Evolutionary conservation across 2,797 vertebrate species (phyloP).

Genomic region (Schizothorax lantsangensis): DNA sequence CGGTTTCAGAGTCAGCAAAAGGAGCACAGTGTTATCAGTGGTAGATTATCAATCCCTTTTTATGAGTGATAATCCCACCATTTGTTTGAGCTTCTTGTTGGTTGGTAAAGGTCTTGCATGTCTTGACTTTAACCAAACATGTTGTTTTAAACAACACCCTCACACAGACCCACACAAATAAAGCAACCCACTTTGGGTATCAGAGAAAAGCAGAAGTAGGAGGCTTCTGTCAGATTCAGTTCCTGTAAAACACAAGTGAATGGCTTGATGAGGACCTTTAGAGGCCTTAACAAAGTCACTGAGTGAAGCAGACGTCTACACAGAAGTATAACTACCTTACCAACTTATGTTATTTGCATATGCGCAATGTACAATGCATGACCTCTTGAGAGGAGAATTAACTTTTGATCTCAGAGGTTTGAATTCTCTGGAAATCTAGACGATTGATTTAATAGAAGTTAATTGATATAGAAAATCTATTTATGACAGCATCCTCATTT

Average conservation of each 20-base stretch:
- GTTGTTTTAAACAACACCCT: conserved; percentile 47
- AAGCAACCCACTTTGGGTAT: conserved; percentile 63
- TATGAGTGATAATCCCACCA: conserved; percentile 8
- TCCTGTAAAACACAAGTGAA: conserved; percentile 76
- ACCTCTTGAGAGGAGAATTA: background rate
- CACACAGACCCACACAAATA: conserved; percentile 54
- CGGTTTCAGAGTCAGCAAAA: background rate
- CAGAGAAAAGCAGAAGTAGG: conserved; percentile 78
- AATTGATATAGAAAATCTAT: background rate
- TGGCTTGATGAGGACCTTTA: conserved; percentile 64
- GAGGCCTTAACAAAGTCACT: conserved; percentile 21
- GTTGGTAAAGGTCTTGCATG: background rate
- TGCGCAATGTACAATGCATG: background rate
- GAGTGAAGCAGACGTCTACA: background rate
- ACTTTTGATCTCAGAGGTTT: background rate
- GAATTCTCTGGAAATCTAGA: background rate
- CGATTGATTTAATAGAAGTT: background rate
- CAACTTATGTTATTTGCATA: background rate
- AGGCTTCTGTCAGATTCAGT: conserved; percentile 83
- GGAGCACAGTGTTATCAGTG: conserved; percentile 39
- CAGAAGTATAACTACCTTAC: conserved; percentile 16
- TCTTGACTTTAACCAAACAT: conserved; percentile 36
- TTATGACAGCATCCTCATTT: background rate
- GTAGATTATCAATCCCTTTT: conserved; percentile 19
- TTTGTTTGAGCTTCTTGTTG: background rate